Base-by-base conservation (phyloP, 2,888 invertebrate species). In the Oxystoma pomonae region DNA sequence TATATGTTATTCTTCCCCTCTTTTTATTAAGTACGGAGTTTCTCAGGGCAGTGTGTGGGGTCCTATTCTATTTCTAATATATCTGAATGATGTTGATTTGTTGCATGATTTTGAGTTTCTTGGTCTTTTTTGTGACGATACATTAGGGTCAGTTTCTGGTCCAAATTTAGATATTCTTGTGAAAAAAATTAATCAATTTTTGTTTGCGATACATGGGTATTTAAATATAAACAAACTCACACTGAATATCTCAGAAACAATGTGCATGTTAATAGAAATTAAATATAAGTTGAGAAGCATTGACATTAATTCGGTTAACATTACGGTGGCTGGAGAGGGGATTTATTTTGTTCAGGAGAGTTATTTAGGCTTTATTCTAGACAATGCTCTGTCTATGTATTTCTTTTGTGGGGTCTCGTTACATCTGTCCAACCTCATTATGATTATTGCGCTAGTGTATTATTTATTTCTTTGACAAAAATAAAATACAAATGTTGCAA, bases 301-400 rank as follows among this genome's bases (percentile, higher is more conserved):
- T n/a, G n/a, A n/a, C n/a, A n/a, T n/a, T n/a, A n/a, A n/a, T n/a
- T n/a, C n/a, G n/a, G n/a, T n/a, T n/a, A n/a, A n/a, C n/a, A n/a
- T n/a, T n/a, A n/a, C n/a, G n/a, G n/a, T n/a, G n/a, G n/a, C n/a
- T n/a, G n/a, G n/a, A n/a, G n/a, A n/a, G n/a, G n/a, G n/a, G n/a
- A n/a, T n/a, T n/a, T n/a, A n/a, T n/a, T n/a, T n/a, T n/a, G n/a
- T n/a, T n/a, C n/a, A n/a, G n/a, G n/a, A n/a, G n/a, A n/a, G n/a
- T n/a, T n/a, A n/a, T n/a, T n/a, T n/a, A n/a, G n/a, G 17, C 58
- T 49, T 59, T 51, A 51, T 59, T 52, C 19, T 60, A 21, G 49
- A 35, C 49, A 53, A 20, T n/a, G 49, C 53, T 55, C 35, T 60
- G 55, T 60, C 55, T n/a, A 60, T 60, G 52, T n/a, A n/a, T n/a